phyloP scores from a whole-genome alignment of 1,140 invertebrate genomes.

The Homarus americanus region DNA sequence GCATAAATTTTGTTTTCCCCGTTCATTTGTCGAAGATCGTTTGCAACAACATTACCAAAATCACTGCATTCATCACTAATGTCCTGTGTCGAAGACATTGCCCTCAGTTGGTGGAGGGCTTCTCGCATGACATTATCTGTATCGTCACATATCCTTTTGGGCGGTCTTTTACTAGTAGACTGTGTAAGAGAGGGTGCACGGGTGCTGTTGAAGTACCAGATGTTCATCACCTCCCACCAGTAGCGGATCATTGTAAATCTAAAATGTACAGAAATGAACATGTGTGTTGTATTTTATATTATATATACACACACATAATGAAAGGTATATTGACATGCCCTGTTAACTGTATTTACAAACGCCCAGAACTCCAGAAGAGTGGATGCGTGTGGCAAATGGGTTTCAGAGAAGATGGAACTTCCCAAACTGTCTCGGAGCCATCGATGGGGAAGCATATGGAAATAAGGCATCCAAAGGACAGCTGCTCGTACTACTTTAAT shows the following conservation, averaged over 20 bases:
- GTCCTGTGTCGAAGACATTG: background rate
- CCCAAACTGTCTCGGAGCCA: no score
- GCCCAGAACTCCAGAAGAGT: slow-evolving; percentile 37
- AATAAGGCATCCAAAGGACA: slow-evolving; percentile 16
- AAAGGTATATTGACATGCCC: background rate
- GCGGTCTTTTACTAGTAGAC: no score
- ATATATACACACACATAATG: background rate
- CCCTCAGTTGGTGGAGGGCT: no score
- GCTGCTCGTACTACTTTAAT: slow-evolving; percentile 33
- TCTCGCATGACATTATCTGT: no score
- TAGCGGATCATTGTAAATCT: slow-evolving; percentile 20
- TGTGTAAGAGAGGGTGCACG: no score
- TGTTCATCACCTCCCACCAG: background rate
- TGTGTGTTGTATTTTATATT: background rate
- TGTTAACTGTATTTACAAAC: slow-evolving; percentile 13
- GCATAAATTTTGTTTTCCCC: background rate
- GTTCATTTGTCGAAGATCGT: slow-evolving; percentile 31
- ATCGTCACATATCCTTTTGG: no score
- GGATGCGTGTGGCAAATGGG: slow-evolving; percentile 30
- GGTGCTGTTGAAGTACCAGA: background rate
- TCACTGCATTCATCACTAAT: slow-evolving; percentile 14
- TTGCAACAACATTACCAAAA: slow-evolving; percentile 23
- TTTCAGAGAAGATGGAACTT: slow-evolving; percentile 27
- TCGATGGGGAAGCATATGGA: slow-evolving; percentile 20
- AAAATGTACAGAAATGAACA: background rate